Evolutionary conservation across 2,113 vertebrate species (phyloP).

Genomic region (Petroica traversi): DNA sequence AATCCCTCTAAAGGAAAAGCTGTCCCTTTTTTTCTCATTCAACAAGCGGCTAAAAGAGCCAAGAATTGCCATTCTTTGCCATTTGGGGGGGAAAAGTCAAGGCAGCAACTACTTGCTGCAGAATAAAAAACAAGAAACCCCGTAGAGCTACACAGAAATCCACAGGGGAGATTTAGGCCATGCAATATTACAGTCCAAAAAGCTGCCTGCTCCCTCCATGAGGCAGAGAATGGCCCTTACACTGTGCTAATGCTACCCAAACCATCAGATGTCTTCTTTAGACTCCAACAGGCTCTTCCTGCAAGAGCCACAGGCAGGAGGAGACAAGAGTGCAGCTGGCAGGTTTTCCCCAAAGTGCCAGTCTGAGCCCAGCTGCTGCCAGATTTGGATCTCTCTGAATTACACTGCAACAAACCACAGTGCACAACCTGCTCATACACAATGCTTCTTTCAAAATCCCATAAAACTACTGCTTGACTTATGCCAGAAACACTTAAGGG

Average conservation of each 20-base stretch:
- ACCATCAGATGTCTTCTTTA: neutral
- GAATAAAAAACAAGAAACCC: neutral
- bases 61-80: neutral
- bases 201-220: neutral
- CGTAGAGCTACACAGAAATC: neutral
- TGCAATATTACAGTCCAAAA: neutral
- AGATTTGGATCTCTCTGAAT: neutral
- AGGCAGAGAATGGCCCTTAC: neutral
- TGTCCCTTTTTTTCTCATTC: neutral
- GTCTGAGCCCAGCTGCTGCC: neutral
- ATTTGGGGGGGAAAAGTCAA: neutral
- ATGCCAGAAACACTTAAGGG: neutral
- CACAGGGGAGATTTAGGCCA: neutral
- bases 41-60: neutral
- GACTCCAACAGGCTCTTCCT: neutral
- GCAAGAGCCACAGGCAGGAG: neutral
- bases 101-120: neutral
- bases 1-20: neutral
- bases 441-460: neutral
- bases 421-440: neutral
- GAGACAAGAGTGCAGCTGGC: neutral
- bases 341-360: neutral
- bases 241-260: neutral
- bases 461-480: neutral
- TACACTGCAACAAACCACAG: neutral